A percentile compares a stretch with the other conserved stretches of the same genome.
These are phyloP conservation scores for Sorex araneus DNA, from an alignment of 2,113 vertebrate species.

Conservation along the genomic window DNA sequence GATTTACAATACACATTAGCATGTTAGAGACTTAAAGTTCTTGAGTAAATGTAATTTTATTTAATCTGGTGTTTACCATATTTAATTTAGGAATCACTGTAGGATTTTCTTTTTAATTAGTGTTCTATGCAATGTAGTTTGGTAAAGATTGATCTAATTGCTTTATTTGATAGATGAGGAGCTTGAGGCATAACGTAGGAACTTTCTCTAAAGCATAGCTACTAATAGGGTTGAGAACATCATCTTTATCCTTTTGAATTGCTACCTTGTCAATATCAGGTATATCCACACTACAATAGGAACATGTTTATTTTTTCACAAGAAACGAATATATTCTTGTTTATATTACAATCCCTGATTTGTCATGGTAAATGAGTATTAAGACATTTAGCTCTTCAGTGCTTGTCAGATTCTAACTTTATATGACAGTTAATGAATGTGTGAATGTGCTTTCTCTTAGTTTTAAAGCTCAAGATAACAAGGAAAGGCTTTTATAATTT, in stretches of 20 bases:
- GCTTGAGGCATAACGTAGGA: neutral
- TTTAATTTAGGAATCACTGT: slow-evolving; percentile 50
- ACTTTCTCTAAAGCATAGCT: neutral
- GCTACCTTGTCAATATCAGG: neutral
- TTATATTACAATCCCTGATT: neutral
- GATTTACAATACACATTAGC: slow-evolving; percentile 7
- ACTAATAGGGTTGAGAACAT: neutral
- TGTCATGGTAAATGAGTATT: neutral
- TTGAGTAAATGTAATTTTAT: slow-evolving; percentile 38
- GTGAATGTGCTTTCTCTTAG: neutral
- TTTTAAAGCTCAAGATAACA: neutral
- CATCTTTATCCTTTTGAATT: slow-evolving; percentile 23
- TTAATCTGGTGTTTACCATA: slow-evolving; percentile 1
- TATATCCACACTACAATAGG: neutral
- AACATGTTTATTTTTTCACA: neutral
- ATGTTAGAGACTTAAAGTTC: neutral
- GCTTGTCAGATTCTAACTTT: slow-evolving; percentile 46
- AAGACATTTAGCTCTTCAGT: neutral
- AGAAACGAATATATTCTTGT: neutral
- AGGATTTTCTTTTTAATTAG: neutral
- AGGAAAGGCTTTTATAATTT: neutral
- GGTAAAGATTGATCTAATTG: neutral
- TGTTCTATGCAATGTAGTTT: neutral
- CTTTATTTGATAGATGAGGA: slow-evolving; percentile 28
- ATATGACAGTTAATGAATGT: neutral